These are phyloP conservation scores for Dicyrtoma fusca DNA, from an alignment of 2,888 invertebrate genomes.

Conservation along the genomic window DNA sequence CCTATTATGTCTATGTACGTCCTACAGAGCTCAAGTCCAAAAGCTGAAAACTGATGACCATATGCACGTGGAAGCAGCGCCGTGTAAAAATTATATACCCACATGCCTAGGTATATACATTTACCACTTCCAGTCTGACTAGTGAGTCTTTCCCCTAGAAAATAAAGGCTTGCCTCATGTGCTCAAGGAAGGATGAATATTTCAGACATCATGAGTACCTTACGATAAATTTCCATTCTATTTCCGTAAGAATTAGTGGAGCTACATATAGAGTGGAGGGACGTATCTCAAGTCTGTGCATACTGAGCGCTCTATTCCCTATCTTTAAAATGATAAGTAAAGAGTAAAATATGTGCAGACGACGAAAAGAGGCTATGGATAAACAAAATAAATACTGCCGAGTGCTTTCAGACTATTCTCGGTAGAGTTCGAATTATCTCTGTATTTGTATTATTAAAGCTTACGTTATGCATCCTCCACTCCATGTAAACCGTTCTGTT, in stretches of 20 bases:
- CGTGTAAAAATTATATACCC: too few relatives aligned
- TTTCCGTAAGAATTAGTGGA: conserved; percentile 6
- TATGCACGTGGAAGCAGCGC: too few relatives aligned
- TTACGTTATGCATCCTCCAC: background rate
- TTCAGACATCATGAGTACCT: too few relatives aligned
- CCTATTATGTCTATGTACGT: too few relatives aligned
- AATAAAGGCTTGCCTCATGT: too few relatives aligned
- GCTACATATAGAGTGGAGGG: background rate
- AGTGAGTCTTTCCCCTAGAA: too few relatives aligned
- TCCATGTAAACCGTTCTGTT: background rate
- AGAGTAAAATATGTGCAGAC: background rate
- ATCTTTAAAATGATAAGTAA: background rate
- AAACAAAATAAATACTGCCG: conserved; percentile 25
- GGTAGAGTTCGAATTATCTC: conserved; percentile 12
- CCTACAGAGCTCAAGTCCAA: too few relatives aligned
- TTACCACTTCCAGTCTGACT: too few relatives aligned
- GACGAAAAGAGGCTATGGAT: conserved; percentile 2
- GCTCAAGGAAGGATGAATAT: too few relatives aligned
- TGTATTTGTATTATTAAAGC: conserved; percentile 12
- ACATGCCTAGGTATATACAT: too few relatives aligned
- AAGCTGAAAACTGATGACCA: too few relatives aligned
- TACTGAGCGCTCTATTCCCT: background rate
- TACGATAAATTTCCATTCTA: background rate
- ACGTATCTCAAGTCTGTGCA: background rate
- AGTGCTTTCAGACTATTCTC: conserved; percentile 11